phyloP scores from a whole-genome alignment of 2,113 vertebrate species.

The Dicerorhinus sumatrensis region DNA sequence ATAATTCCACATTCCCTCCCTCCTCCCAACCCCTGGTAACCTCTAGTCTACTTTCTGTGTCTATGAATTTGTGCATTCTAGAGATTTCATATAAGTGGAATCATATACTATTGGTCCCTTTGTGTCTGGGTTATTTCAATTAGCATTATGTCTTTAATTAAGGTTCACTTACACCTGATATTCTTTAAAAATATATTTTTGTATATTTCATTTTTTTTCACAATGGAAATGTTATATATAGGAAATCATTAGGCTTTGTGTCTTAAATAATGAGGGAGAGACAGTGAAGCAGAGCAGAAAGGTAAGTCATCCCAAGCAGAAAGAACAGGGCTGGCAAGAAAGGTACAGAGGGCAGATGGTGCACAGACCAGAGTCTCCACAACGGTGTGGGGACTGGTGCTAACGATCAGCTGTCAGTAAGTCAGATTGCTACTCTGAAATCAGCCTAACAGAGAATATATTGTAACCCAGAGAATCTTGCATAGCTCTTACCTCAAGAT shows the following conservation, averaged over 20 bases:
- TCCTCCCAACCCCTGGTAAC: background rate
- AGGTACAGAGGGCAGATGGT: accelerated
- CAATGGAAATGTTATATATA: background rate
- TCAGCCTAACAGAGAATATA: background rate
- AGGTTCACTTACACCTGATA: background rate
- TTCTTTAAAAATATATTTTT: background rate
- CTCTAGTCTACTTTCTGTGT: background rate
- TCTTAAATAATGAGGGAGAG: background rate
- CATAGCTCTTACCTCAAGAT: slow-evolving; percentile 11
- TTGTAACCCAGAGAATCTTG: background rate
- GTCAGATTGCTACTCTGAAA: background rate
- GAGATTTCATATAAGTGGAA: background rate
- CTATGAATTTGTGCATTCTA: background rate
- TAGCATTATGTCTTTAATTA: background rate
- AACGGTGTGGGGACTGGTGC: accelerated
- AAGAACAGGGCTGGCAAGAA: too few species aligned
- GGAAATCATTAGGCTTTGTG: background rate
- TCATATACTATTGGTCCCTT: background rate
- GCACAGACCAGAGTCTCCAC: accelerated
- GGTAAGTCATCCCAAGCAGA: background rate
- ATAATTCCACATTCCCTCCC: background rate
- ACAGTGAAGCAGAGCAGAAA: background rate
- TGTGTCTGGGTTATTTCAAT: background rate
- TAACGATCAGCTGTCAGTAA: accelerated
- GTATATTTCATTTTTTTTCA: background rate